Evolutionary conservation across 2,888 invertebrate genomes (phyloP).

Genomic region (Apodemia duryi): DNA sequence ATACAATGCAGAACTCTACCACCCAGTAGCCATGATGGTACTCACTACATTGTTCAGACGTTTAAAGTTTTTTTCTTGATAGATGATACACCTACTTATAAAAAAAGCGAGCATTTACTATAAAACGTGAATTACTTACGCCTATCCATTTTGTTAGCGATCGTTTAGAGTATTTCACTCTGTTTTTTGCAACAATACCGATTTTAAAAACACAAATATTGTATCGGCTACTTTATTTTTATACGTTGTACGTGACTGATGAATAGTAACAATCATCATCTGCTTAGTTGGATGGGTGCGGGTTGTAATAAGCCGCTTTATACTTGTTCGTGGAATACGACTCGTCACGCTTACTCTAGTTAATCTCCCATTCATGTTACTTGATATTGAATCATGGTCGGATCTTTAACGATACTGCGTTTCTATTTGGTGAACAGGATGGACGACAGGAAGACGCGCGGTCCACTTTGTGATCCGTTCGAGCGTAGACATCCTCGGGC

Average conservation of each 20-base stretch:
- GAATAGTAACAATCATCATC: slow-evolving; percentile 16
- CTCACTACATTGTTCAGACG: too few relatives aligned
- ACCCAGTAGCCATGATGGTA: too few relatives aligned
- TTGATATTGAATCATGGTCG: slow-evolving; percentile 36
- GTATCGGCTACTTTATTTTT: slow-evolving; percentile 9
- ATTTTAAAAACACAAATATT: slow-evolving; percentile 1
- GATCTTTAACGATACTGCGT: slow-evolving; percentile 20
- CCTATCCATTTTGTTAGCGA: slow-evolving; percentile 9
- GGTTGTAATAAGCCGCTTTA: background rate
- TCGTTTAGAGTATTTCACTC: slow-evolving; percentile 1
- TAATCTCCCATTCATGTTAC: slow-evolving; percentile 37
- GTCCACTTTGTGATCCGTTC: slow-evolving; percentile 56
- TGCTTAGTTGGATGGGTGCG: background rate
- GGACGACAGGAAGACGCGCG: slow-evolving; percentile 30
- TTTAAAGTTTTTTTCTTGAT: too few relatives aligned
- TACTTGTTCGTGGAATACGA: slow-evolving; percentile 1
- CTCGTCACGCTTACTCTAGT: slow-evolving; percentile 13
- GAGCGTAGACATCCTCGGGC: slow-evolving; percentile 51
- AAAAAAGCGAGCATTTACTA: background rate
- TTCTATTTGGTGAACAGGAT: slow-evolving; percentile 31
- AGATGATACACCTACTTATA: too few relatives aligned
- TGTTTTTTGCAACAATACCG: slow-evolving; percentile 13
- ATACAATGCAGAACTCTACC: too few relatives aligned
- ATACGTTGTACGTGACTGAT: slow-evolving; percentile 17
- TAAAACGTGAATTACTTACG: slow-evolving; percentile 11